Evolutionary conservation across 2,113 vertebrate species (phyloP).

Genomic region (Nesogale talazaci): DNA sequence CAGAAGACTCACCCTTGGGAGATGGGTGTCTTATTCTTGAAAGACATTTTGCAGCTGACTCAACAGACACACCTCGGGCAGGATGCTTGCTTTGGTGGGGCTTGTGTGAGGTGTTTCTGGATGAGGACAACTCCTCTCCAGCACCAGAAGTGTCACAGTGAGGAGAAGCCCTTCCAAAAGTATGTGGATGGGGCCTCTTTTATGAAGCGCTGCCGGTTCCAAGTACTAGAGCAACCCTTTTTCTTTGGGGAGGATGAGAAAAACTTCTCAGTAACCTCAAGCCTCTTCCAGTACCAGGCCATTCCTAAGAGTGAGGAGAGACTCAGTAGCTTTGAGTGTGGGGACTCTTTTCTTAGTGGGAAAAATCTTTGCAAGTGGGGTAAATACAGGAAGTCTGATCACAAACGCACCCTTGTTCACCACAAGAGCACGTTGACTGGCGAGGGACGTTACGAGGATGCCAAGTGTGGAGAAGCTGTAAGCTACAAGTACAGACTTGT

Average conservation of each 20-base stretch:
- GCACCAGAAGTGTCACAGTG: not conserved
- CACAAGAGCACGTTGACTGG: constrained; percentile 7
- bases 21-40: not conserved
- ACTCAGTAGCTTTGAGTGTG: not conserved
- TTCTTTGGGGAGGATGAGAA: not conserved
- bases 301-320: not conserved
- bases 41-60: not conserved
- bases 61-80: not conserved
- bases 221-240: constrained; percentile 11
- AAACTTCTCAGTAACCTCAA: not conserved
- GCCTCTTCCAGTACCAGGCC: not conserved
- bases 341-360: constrained; percentile 58
- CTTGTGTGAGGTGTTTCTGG: not conserved
- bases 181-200: not conserved
- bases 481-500: constrained; percentile 82
- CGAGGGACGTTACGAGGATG: constrained; percentile 79
- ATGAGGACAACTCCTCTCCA: not conserved
- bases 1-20: not conserved
- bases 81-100: not conserved
- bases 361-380: constrained; percentile 61
- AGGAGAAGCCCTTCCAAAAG: not conserved
- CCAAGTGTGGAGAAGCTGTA: constrained; percentile 89
- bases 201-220: not conserved
- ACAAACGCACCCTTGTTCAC: constrained; percentile 20
- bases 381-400: constrained; percentile 25